Base-by-base conservation (phyloP, 1,140 invertebrate species). In the Charaxes varanes region DNA sequence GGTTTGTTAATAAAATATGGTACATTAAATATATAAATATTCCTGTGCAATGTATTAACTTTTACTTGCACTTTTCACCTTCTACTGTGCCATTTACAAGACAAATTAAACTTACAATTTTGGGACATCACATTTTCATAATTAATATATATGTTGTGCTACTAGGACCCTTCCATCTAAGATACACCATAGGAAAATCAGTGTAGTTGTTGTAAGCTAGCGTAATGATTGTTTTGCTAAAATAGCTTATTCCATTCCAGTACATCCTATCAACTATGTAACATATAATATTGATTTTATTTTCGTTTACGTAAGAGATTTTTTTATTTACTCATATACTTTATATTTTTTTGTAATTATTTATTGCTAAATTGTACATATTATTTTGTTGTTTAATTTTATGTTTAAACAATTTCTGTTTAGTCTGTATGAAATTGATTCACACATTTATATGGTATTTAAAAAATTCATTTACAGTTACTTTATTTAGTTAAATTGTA, bases 371-470 rank as follows among this genome's bases (percentile, higher is more conserved):
- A 77, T 68, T 80, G 72, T 80, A 77, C 50, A 80, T 80, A 79
- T 76, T 57, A 66, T 69, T 77, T 80, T 80, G 72, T 80, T 80
- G 76, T 80, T 77, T 80, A 80, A 71, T 77, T 74, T 77, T 77
- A 77, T 58, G 55, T 72, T 76, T 53, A 57, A 58, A 66, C 55
- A 41, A 62, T 62, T 67, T 67, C 51, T 66, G 56, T 61, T 65
- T 63, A 65, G 61, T 36, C 40, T 35, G 36, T n/a, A n/a, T n/a
- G n/a, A n/a, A n/a, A n/a, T n/a, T n/a, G n/a, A n/a, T n/a, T n/a
- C n/a, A n/a, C n/a, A n/a, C n/a, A 53, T 41, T 41, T 31, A 35
- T 55, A 47, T 33, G 17, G 49, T 47, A 51, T 55, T 41, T 32
- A 37, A 33, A 44, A 53, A 55, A 18, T 62, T 57, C 42, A 56